phyloP scores from a whole-genome alignment of 35 echinoderm and acorn worm species.

The Ptychodera flava region DNA sequence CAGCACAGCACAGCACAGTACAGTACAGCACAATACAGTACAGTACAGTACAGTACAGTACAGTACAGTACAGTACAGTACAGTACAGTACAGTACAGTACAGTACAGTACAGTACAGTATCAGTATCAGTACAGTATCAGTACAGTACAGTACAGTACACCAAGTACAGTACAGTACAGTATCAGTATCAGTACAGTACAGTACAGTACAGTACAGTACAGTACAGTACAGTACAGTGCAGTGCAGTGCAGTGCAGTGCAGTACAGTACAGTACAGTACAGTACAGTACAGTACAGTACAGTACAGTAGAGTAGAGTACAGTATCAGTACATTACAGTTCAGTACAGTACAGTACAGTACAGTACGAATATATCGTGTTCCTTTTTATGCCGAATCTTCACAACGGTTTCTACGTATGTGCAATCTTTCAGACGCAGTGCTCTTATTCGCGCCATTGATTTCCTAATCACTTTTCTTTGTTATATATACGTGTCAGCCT shows the following conservation, averaged over 20 bases:
- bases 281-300: conserved; percentile 28
- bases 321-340: conserved; percentile 26
- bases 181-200: too few species aligned
- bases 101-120: conserved; percentile 27
- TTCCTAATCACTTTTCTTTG: too few species aligned
- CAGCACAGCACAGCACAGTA: background rate
- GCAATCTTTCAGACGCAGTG: too few species aligned
- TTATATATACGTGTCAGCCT: too few species aligned
- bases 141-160: conserved; percentile 26
- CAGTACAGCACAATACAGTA: background rate
- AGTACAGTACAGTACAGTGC: conserved; percentile 4
- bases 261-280: conserved; percentile 18
- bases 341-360: conserved; percentile 34
- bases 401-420: too few species aligned
- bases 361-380: too few species aligned
- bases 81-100: conserved; percentile 19
- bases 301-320: conserved; percentile 23
- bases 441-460: too few species aligned
- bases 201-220: conserved; percentile 29
- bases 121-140: too few species aligned
- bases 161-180: conserved; percentile 30
- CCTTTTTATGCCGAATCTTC: too few species aligned
- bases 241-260: conserved; percentile 9
- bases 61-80: conserved; percentile 14
- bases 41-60: conserved; percentile 4